Evolutionary conservation across 2,888 invertebrate species (phyloP), one percentile per base, ranked within the genome.

Genomic region (Papilio protenor): DNA sequence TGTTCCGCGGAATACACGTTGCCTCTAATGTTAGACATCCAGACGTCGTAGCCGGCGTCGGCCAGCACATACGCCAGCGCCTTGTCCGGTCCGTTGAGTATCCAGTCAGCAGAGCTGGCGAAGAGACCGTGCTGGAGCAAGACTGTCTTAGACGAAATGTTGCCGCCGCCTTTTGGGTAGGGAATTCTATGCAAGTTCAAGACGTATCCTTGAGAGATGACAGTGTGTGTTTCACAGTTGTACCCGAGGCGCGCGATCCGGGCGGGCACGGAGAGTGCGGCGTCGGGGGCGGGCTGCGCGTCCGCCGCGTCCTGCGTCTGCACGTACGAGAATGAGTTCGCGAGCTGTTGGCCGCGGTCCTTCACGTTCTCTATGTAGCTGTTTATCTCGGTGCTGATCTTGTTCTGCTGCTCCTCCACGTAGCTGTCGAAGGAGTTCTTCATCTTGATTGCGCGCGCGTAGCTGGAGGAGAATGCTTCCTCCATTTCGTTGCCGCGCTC

Each of bases 1-100:
- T 98, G 97, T 49, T 95, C 95, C 81, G 94, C 95, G 0, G 96
- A 96, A 87, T 97, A 98, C 3, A 95, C 95, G 88, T 98, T 98
- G 1, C 98, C 98, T 83, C 98, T 94, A 27, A 96, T 96, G 88
- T 98, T 98, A 0, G 97, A 96, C 89, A 98, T 90, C 98, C 98
- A 98, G 0, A 97, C 96, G 83, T 97, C 97, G 84, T 96, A 97
- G 4, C 97, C 97, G 16, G 94, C 93, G 82, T 97, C 96, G 0
- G 96, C 95, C 71, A 97, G 94, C 82, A 96, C 95, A 90, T 95
- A 97, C 80, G 92, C 98, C 95, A 91, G 89, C 83, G 91, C 96
- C 87, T 96, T 96, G 76, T 95, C 94, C 21, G 95, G 96, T 10
- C 96, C 96, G 81, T 96, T 96, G 0, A 97, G 92, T 4, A 98